Evolutionary conservation across 2,797 vertebrate genomes (phyloP), one percentile per base, ranked within the genome.

Genomic region (Prionace glauca): DNA sequence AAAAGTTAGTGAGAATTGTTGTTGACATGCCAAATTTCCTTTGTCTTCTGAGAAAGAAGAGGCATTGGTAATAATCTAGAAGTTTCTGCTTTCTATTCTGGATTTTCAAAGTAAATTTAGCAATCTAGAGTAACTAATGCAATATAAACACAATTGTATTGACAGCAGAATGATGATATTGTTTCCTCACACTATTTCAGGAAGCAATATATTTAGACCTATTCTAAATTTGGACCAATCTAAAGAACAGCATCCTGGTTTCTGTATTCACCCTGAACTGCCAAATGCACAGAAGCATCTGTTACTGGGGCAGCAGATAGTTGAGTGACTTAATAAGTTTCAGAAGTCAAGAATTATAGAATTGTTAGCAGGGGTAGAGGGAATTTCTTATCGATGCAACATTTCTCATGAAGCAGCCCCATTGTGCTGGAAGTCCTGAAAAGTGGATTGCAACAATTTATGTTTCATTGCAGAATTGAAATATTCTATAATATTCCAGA

Each of bases 151-250:
- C 41, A 50, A 29, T 95, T 95, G 45, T 77, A 72, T 56, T 95
- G 77, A 45, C 56, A 1, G 26, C 45, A 77, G 45, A 32, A 45
- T 45, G 26, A 18, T 56, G 29, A 32, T 74, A 29, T 74, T 94
- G 36, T 32, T 93, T 45, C n/a, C 16, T 50, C 16, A 20, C 45
- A 50, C 41, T 72, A 72, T 56, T 95, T 74, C 45, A 72, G 67
- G 22, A 94, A 22, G 67, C 12, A 71, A 26, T 45, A 72, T 45
- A 94, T 24, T 71, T 24, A 74, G 71, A 8, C 3, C 60, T 77
- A 32, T 77, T 72, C 69, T 95, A 95, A 72, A 74, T 95, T 74
- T 95, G 93, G 93, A 50, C 8, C 60, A 45, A 77, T 95, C 45
- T n/a, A 14, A 22, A 45, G 69, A 26, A 18, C 69, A 50, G 41